Base-by-base conservation (phyloP, 2,888 invertebrate species). In the Conchocele bisecta region DNA sequence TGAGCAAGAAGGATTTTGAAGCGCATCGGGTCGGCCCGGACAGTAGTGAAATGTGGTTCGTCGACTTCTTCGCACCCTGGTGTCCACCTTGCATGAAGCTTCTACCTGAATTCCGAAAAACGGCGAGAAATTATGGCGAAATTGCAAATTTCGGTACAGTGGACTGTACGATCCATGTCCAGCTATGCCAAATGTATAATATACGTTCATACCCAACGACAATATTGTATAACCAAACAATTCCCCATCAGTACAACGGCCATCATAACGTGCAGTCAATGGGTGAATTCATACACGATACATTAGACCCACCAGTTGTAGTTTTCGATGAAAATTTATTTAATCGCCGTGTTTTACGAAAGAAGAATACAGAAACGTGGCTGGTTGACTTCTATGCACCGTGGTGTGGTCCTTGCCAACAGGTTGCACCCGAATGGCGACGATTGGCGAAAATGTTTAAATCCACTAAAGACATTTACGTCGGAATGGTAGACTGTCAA, bases 1-100 rank as follows among this genome's bases (percentile, higher is more conserved):
- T 93, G 9, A 89, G 89, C 15, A 91, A 91, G 0, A 83, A 93
- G 0, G 94, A 95, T 84, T 93, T 94, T 75, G 91, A 92, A 1
- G 61, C 82, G 13, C 74, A 84, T 5, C 84, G 88, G 50, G 88
- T 88, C 6, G 85, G 86, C 2, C 70, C 79, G 3, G 58, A 79
- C 28, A 85, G 83, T 54, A 80, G 82, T 29, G 84, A 91, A 35
- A 86, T 89, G 29, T 95, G 94, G 94, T 93, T 95, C 81, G 92
- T 95, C 28, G 95, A 95, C 87, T 95, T 95, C 93, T 95, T 94
- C 89, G 94, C 95, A 0, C 95, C 95, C 83, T 95, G 95, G 94
- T 95, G 95, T 89, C 95, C 95, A 5, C 95, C 95, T 0, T 95
- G 95, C 85, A 93, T 94, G 91, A 92, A 93, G 66, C 91, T 95